These are phyloP conservation scores for Cecidostiba fungosa DNA, from an alignment of 2,888 invertebrate genomes.

Conservation along the genomic window DNA sequence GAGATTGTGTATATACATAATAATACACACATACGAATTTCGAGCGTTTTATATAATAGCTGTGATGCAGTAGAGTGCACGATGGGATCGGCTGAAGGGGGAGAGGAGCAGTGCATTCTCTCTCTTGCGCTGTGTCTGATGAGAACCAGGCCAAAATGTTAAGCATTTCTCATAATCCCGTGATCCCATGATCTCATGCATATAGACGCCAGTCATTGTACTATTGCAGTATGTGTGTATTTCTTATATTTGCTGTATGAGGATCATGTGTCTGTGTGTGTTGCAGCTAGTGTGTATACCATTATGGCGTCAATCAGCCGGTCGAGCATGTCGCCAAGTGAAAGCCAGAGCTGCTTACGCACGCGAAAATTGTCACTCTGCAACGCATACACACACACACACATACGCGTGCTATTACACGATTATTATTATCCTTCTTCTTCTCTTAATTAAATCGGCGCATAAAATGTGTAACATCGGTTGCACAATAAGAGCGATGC, in stretches of 20 bases:
- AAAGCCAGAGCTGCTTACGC: background rate
- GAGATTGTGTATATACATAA: background rate
- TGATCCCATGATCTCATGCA: constrained; percentile 30
- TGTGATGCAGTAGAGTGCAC: background rate
- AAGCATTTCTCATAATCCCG: constrained; percentile 72
- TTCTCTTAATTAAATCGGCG: background rate
- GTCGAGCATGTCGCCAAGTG: constrained; percentile 1
- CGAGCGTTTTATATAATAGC: background rate
- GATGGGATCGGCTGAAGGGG: background rate
- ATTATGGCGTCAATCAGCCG: background rate
- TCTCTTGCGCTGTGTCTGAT: constrained; percentile 25
- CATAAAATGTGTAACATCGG: background rate
- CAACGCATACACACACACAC: background rate
- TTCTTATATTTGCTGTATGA: background rate
- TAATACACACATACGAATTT: background rate
- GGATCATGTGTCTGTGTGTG: background rate
- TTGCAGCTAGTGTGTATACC: background rate
- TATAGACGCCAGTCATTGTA: background rate
- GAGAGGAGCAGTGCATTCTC: background rate
- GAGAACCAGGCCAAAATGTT: constrained; percentile 75
- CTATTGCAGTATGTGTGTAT: background rate
- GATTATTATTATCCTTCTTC: too few relatives aligned
- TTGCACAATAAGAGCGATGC: too few relatives aligned
- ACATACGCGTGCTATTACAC: background rate
- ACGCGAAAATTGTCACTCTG: background rate